phyloP scores from a whole-genome alignment of 1,140 invertebrate genomes.

The Ectropis grisescens region DNA sequence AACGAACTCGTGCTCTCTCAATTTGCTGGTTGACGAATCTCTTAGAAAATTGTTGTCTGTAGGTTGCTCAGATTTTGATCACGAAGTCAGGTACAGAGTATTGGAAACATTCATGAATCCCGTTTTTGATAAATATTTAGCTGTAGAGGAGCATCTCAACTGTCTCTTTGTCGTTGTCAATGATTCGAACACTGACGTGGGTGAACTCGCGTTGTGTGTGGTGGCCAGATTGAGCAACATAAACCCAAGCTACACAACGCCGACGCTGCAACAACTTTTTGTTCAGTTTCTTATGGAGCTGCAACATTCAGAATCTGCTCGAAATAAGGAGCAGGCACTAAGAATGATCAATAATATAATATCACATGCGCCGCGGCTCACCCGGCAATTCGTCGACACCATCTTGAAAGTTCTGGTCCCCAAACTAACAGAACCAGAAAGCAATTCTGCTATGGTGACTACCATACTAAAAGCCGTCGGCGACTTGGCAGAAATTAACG shows the following conservation, averaged over 20 bases:
- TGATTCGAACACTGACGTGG: slow-evolving; percentile 97
- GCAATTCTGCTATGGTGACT: slow-evolving; percentile 92
- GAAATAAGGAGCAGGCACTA: slow-evolving; percentile 96
- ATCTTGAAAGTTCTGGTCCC: slow-evolving; percentile 95
- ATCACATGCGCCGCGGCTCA: slow-evolving; percentile 92
- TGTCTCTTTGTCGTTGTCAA: slow-evolving; percentile 95
- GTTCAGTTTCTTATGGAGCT: slow-evolving; percentile 95
- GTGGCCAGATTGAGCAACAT: slow-evolving; percentile 92
- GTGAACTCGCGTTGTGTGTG: slow-evolving; percentile 93
- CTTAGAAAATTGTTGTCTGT: slow-evolving; percentile 91
- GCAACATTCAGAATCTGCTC: slow-evolving; percentile 93
- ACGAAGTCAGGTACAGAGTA: slow-evolving; percentile 93
- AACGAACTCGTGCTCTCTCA: slow-evolving; percentile 82
- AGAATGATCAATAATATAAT: slow-evolving; percentile 96
- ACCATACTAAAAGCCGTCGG: slow-evolving; percentile 93
- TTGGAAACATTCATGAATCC: slow-evolving; percentile 90
- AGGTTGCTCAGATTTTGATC: slow-evolving; percentile 94
- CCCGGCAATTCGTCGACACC: slow-evolving; percentile 95
- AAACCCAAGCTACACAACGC: slow-evolving; percentile 99
- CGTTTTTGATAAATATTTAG: slow-evolving; percentile 94
- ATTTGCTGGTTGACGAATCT: slow-evolving; percentile 90
- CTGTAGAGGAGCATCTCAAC: slow-evolving; percentile 94
- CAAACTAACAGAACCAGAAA: slow-evolving; percentile 90
- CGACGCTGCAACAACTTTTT: slow-evolving; percentile 91
- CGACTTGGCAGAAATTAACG: slow-evolving; percentile 94